Evolutionary conservation across 2,888 invertebrate species (phyloP), one percentile per base, ranked within the genome.

Genomic region (Pyralis farinalis): DNA sequence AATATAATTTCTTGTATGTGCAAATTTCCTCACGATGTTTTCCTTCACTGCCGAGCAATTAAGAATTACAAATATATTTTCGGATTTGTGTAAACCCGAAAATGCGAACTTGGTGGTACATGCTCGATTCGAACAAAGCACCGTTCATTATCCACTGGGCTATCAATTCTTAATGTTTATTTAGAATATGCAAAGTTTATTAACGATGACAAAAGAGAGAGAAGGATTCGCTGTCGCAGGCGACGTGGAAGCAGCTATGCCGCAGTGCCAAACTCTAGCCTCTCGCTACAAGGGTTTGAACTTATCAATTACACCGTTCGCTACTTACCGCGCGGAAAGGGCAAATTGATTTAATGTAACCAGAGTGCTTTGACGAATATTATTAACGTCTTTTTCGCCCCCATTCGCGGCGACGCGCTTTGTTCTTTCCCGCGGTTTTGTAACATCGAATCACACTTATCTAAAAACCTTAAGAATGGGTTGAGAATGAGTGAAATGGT

Each of bases 331-430:
- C 87, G 86, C 79, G 85, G 81, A 84, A 86, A 87, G 87, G 87
- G 85, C 87, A 87, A 87, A 88, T 88, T 88, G 87, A 88, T 88
- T 88, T 88, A 88, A 88, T 88, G 88, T 88, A 87, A 86, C 87
- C 86, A 79, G 87, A 87, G 87, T 87, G 87, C 87, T 88, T 87
- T 88, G 87, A 88, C 87, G 88, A 88, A 87, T 88, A 88, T 88
- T 88, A 88, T 88, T 87, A 88, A 85, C 86, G 87, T 86, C 87
- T 87, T 88, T 88, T 86, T 86, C 84, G 74, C 83, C 82, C 86
- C 78, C 80, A 72, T 67, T 71, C 72, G 69, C 16, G 16, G 16
- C 68, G 62, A 65, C 80, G 75, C 74, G 79, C 82, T 84, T 86
- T 86, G 86, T 87, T 88, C 83, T 84, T 85, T 83, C 70, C 60